These are phyloP conservation scores for human DNA, from an alignment of 2,113 vertebrate species.

Conservation along the genomic window GRCh38 chr12:97565001-97565500, in stretches of 20 bases:
- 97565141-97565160: neutral
- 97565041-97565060: constrained; percentile 71
- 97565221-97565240: neutral
- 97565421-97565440: neutral
- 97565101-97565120: neutral
- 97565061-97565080: neutral
- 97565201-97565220: neutral
- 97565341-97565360: neutral
- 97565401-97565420: neutral
- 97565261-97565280: neutral
- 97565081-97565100: constrained; percentile 17
- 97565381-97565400: neutral
- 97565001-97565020: constrained; percentile 80
- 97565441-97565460: neutral
- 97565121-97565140: neutral
- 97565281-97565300: neutral
- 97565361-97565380: neutral
- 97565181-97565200: neutral
- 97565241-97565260: constrained; percentile 4
- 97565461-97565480: neutral
- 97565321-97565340: neutral
- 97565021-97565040: constrained; percentile 67
- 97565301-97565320: neutral
- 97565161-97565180: neutral
- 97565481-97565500: neutral